A percentile compares a stretch with the other conserved stretches of the same genome.
phyloP scores from a whole-genome alignment of 2,113 vertebrate species.

The Choloepus hoffmanni region DNA sequence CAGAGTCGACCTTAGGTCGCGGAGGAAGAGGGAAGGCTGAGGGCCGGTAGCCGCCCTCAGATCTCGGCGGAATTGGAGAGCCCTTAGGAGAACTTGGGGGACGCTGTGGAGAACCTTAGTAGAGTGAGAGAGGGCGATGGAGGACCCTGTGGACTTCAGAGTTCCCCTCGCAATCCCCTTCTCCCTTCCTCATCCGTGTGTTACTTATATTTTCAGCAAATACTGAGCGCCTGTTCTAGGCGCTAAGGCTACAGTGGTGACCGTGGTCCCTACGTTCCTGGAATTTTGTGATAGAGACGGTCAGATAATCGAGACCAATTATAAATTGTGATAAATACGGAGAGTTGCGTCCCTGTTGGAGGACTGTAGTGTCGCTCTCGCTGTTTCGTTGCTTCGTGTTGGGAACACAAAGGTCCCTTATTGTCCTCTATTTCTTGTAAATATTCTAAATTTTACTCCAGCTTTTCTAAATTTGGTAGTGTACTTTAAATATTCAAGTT shows the following conservation, averaged over 20 bases:
- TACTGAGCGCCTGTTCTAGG: not conserved
- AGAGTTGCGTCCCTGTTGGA: not conserved
- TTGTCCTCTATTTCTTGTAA: not conserved
- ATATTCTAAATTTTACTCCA: not conserved
- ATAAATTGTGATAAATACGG: not conserved
- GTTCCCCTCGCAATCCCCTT: not conserved
- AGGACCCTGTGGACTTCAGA: not conserved
- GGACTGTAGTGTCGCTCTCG: not conserved
- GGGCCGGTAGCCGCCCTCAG: not conserved
- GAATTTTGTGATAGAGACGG: not conserved
- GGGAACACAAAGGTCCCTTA: constrained; percentile 54
- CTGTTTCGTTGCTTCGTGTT: not conserved
- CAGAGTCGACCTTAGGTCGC: not conserved
- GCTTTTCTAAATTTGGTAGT: not conserved
- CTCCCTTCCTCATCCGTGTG: fast-evolving
- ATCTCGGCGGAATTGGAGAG: constrained; percentile 1
- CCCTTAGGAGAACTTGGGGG: not conserved
- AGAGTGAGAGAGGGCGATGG: not conserved
- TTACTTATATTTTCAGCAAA: not conserved
- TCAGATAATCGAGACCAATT: not conserved
- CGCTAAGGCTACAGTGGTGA: not conserved
- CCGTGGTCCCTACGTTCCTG: not conserved
- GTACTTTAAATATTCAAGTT: not conserved
- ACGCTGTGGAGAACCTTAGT: not conserved
- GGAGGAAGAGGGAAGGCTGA: not conserved